Base-by-base conservation (phyloP, 2,113 vertebrate genomes). In the Dissostichus mawsoni region DNA sequence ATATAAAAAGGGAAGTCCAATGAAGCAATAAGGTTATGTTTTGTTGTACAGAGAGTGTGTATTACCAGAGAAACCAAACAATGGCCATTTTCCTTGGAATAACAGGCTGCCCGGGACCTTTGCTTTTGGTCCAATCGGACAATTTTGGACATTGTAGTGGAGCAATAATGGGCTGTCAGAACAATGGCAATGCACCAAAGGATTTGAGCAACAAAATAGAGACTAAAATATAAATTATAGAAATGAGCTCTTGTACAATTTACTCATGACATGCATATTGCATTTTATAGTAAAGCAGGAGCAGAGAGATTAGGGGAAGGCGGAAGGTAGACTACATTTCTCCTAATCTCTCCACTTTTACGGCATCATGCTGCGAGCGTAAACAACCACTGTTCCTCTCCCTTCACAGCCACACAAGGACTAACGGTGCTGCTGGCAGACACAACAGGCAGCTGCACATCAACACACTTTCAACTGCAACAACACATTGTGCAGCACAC, bases 351-450 rank as follows among this genome's bases (percentile, higher is more conserved):
- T 72, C 20, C 2, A 1, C 55, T 74, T 80, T 58, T 11, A 65
- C 47, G 17, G 63, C 63, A 76, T 17, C 76, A 50, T 6, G 74
- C 85, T 87, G 69, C 12, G 23, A 89, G 76, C 69, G 8, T 74
- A 68, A 87, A 87, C 88, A 87, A 68, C 48, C 66, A 16, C 58
- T 13, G 55, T 51, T 68, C 3, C 29, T 74, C 8, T 79, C 41
- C 68, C 72, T 25, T 57, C 77, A 5, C 23, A 2, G 59, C 16
- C 51, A 29, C 81, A 69, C 72, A 73, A 85, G 84, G 72, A 76
- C 69, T 65, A 73, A 67, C 66, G 1, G 10, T 10, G 78, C 87
- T 74, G 3, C 76, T 74, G 87, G 84, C 83, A 20, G 44, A 52
- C 59, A 58, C 68, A 61, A 33, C 77, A 61, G 64, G 64, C 64